Evolutionary conservation across 2,113 vertebrate species (phyloP).

Genomic region (Seriola rivoliana): DNA sequence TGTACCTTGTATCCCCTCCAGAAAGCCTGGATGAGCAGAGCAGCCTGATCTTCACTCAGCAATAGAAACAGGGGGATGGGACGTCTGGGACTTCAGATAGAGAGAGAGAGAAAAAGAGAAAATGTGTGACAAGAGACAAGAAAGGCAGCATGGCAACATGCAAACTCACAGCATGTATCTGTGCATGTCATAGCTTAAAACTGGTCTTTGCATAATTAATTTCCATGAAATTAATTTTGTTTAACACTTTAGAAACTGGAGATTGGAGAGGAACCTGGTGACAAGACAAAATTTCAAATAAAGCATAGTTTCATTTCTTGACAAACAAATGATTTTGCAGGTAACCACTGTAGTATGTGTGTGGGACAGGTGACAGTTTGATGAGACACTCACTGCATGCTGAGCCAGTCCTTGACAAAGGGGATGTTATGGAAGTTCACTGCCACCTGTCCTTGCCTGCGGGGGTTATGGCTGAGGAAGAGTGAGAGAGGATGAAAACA

Average conservation of each 20-base stretch:
- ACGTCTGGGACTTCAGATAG: slow-evolving; percentile 87
- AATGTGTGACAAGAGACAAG: not conserved
- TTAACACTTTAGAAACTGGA: not conserved
- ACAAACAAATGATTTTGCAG: not conserved
- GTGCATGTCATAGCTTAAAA: not conserved
- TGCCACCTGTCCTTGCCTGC: slow-evolving; percentile 80
- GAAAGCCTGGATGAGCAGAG: slow-evolving; percentile 89
- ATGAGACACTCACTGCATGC: slow-evolving; percentile 87
- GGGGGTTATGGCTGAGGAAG: slow-evolving; percentile 87
- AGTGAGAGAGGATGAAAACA: not conserved
- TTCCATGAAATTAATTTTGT: not conserved
- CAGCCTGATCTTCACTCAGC: slow-evolving; percentile 88
- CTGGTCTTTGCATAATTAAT: not conserved
- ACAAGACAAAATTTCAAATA: not conserved
- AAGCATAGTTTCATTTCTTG: not conserved
- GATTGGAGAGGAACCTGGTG: not conserved
- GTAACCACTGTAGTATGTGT: not conserved
- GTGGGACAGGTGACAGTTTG: not conserved
- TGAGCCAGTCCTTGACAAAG: slow-evolving; percentile 90
- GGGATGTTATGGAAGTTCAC: slow-evolving; percentile 90
- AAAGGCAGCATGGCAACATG: not conserved
- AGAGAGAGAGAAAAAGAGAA: not conserved
- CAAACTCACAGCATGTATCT: not conserved
- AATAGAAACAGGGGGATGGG: slow-evolving; percentile 87
- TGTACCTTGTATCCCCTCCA: slow-evolving; percentile 95